phyloP scores from a whole-genome alignment of 2,113 vertebrate species.

The Mobula birostris region DNA sequence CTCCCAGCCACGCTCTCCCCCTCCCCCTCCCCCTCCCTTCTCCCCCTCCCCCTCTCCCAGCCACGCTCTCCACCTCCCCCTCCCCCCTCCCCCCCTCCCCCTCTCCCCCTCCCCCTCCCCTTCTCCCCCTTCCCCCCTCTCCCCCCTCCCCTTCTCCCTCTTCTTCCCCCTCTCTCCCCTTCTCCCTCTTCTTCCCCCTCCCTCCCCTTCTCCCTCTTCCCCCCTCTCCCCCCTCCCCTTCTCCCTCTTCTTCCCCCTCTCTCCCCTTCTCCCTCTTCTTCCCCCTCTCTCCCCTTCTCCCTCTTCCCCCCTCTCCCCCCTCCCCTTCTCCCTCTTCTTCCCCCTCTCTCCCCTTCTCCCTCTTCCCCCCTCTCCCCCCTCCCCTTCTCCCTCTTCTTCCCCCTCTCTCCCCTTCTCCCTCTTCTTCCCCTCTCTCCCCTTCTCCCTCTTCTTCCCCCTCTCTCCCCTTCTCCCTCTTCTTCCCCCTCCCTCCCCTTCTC shows the following conservation, averaged over 20 bases:
- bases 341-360: too few species aligned
- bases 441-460: too few species aligned
- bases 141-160: background rate
- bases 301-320: background rate
- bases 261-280: background rate
- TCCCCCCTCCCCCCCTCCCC: too few species aligned
- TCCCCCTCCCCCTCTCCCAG: too few species aligned
- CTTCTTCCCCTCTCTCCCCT: too few species aligned
- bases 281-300: background rate
- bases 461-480: too few species aligned
- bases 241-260: accelerated
- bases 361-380: accelerated
- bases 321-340: accelerated
- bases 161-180: background rate
- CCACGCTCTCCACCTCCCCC: too few species aligned
- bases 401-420: too few species aligned
- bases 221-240: background rate
- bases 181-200: background rate
- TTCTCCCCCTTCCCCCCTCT: background rate
- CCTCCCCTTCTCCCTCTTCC: background rate
- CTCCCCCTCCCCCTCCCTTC: too few species aligned
- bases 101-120: too few species aligned
- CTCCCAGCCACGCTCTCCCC: too few species aligned
- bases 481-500: too few species aligned
- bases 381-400: background rate